These are phyloP conservation scores for Amblyornis subalaris DNA, from an alignment of 2,113 vertebrate genomes.

Conservation along the genomic window DNA sequence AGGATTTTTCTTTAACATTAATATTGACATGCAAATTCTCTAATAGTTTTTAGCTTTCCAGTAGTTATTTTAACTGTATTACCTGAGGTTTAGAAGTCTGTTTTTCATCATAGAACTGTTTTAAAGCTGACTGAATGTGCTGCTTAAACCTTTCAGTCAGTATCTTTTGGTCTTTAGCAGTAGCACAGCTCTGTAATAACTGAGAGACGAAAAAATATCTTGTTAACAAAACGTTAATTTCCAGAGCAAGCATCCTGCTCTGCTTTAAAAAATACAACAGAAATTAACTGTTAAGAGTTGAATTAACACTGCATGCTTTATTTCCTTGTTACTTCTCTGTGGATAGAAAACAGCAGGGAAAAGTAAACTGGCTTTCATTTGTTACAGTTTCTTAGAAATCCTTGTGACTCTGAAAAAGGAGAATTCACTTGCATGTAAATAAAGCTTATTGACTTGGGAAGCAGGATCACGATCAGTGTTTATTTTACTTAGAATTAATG, in stretches of 20 bases:
- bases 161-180: neutral
- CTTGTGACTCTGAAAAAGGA: neutral
- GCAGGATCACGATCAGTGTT: neutral
- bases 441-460: neutral
- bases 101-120: neutral
- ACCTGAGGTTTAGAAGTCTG: neutral
- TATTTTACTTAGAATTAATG: neutral
- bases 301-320: conserved; percentile 7
- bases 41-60: neutral
- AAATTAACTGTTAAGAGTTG: neutral
- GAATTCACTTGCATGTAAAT: conserved; percentile 7
- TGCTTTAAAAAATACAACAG: neutral
- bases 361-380: neutral
- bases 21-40: neutral
- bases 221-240: neutral
- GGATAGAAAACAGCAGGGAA: neutral
- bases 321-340: neutral
- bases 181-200: neutral
- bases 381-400: conserved; percentile 1
- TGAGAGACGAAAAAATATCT: neutral
- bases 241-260: neutral
- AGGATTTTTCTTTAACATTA: neutral
- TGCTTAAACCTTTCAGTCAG: neutral
- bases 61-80: neutral
- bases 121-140: neutral